Conservation (phyloP, 2,113 vertebrate genomes). For the Heterotilapia buettikoferi region DNA sequence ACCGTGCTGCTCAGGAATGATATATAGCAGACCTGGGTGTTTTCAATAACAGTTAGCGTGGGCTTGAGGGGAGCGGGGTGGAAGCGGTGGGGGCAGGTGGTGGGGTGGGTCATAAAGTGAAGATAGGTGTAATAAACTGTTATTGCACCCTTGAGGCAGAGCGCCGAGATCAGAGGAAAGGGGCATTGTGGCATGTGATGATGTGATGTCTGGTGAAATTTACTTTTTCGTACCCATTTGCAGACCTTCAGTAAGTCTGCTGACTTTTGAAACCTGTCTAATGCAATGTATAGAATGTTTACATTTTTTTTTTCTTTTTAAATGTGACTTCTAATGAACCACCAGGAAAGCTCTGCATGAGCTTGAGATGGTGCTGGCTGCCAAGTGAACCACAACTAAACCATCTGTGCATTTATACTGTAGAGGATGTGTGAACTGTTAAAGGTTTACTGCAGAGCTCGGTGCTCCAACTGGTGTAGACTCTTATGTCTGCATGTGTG, state of each 20-base stretch:
- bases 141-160: constrained; percentile 72
- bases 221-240: constrained; percentile 38
- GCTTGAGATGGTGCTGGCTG: constrained; percentile 9
- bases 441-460: constrained; percentile 13
- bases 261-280: neutral
- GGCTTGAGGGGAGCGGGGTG: constrained; percentile 50
- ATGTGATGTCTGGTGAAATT: constrained; percentile 47
- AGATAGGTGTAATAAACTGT: constrained; percentile 75
- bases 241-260: neutral
- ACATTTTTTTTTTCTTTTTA: neutral
- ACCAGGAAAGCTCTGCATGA: constrained; percentile 4
- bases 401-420: constrained; percentile 43
- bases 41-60: constrained; percentile 74
- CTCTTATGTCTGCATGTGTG: neutral
- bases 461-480: neutral
- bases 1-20: constrained; percentile 65
- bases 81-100: constrained; percentile 23
- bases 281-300: neutral
- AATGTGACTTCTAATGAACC: constrained; percentile 28
- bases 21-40: constrained; percentile 64
- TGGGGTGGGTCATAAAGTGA: constrained; percentile 63
- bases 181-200: constrained; percentile 54
- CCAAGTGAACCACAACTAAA: constrained; percentile 52
- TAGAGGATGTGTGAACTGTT: constrained; percentile 25
- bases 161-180: constrained; percentile 57